Evolutionary conservation across 2,113 vertebrate species (phyloP), one percentile per base, ranked within the genome.

Genomic region (Mustela nigripes): DNA sequence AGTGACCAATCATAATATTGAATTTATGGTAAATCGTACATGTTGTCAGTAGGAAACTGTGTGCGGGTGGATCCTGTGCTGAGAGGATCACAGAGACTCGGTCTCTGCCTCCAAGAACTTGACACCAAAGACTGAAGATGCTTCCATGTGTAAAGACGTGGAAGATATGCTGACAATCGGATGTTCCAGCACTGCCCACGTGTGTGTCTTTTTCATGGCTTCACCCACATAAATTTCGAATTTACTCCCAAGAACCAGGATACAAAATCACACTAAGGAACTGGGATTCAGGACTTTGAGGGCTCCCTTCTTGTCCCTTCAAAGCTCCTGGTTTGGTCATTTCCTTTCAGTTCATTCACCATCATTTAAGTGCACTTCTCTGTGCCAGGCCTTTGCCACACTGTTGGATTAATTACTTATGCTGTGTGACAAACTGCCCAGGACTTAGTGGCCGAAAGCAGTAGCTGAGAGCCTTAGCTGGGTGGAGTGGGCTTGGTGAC

Each of bases 111-210:
- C 16, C 5, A 74, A 24, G 50, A 22, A 19, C 42, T 39, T 33
- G 21, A n/a, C 22, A 11, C 16, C 9, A 24, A 42, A 24, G 18
- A 19, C 14, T 21, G 15, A 33, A 36, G 81, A 16, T 1, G 2
- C 36, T 31, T 10, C 2, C 4, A 5, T 15, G 1, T 11, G 7
- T 0, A 2, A 10, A 16, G 62, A 33, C 21, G 15, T 0, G 15
- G 18, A 33, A 31, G 76, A 9, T 7, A 1, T 0, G 4, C 14
- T 16, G 24, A 45, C 5, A 3, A 0, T 2, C 1, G 2, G 36
- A 28, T 4, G 14, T 18, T 36, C 16, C 12, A 26, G 19, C 9
- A 0, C 7, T 5, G 7, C 4, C 42, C 18, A 2, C 5, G 21
- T 5, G 0, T 36, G 19, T 14, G 8, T 28, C 14, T 50, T 19